Percentiles rank a stretch among this genome's conserved stretches.
Conservation (phyloP, 2,113 vertebrate species). For the Gadus chalcogrammus region DNA sequence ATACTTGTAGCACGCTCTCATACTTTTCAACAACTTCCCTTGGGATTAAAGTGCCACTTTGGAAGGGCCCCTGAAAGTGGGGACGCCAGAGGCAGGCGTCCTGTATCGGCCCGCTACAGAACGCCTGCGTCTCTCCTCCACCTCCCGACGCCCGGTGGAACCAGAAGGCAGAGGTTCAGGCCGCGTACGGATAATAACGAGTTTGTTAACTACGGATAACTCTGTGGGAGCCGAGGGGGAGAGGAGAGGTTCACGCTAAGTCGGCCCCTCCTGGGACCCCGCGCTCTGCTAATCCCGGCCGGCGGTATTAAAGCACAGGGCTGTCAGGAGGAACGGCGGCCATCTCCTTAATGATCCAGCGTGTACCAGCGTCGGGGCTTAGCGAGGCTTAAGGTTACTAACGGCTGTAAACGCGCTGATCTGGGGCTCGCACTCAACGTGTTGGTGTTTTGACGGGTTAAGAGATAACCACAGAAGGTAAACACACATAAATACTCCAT, state of each 20-base stretch:
- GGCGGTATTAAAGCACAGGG: constrained; percentile 5
- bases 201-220: too few species aligned
- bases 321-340: constrained; percentile 63
- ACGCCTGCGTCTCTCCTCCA: too few species aligned
- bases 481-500: neutral
- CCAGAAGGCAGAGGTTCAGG: too few species aligned
- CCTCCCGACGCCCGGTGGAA: too few species aligned
- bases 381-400: constrained; percentile 62
- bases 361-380: constrained; percentile 55
- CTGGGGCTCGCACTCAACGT: constrained; percentile 5
- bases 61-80: too few species aligned
- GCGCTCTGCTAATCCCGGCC: constrained; percentile 29
- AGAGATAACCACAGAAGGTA: constrained; percentile 5
- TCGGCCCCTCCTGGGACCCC: constrained; percentile 11
- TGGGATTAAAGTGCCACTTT: too few species aligned
- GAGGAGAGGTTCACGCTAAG: constrained; percentile 38
- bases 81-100: too few species aligned
- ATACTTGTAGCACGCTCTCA: too few species aligned
- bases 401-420: constrained; percentile 52
- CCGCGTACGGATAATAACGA: too few species aligned
- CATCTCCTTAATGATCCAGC: constrained; percentile 67
- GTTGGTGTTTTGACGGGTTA: constrained; percentile 37
- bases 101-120: too few species aligned
- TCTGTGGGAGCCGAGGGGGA: constrained; percentile 15
- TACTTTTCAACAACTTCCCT: too few species aligned